Evolutionary conservation across 1,140 invertebrate species (phyloP), one percentile per base, ranked within the genome.

Genomic region (Octopus sinensis): DNA sequence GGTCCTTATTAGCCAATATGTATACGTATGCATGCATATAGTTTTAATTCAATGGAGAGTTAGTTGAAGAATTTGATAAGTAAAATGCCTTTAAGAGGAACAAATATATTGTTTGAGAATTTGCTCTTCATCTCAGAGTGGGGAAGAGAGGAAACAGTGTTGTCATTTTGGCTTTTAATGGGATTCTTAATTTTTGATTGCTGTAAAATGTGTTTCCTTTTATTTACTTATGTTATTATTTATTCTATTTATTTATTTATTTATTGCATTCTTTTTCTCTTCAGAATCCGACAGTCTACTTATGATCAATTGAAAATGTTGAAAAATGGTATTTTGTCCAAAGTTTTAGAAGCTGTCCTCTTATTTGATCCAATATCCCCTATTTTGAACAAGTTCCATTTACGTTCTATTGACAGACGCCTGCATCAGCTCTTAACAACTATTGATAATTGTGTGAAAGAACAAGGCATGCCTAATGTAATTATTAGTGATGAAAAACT

Each of bases 341-440:
- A 85, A 30, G 90, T 92, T 9, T 84, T 94, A 30, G 85, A 91
- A 88, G 88, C 90, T 90, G 77, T 93, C 82, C 88, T 91, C 82
- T 86, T 87, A 52, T 86, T 84, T 80, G 92, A 92, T 87, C 87
- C 91, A 78, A 86, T 93, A 53, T 90, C 93, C 75, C 94, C 94
- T 75, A 89, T 97, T 5, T 92, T 96, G 23, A 94, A 94, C 6
- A 90, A 93, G n/a, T 91, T 92, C 30, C 95, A 97, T 90, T 93
- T 95, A 76, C 91, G 91, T 86, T 95, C 96, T 30, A 91, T 97
- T n/a, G 95, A 97, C 87, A 90, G 95, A 84, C 91, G 96, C 89
- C 87, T 97, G 12, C 30, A 78, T 9, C 78, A 81, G 6, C 81
- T 88, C 1, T 30, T 89, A 10, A 52, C 83, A 10, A 78, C 82